Evolutionary conservation across 2,797 vertebrate genomes (phyloP).

Genomic region (Ctenopoma multispine): DNA sequence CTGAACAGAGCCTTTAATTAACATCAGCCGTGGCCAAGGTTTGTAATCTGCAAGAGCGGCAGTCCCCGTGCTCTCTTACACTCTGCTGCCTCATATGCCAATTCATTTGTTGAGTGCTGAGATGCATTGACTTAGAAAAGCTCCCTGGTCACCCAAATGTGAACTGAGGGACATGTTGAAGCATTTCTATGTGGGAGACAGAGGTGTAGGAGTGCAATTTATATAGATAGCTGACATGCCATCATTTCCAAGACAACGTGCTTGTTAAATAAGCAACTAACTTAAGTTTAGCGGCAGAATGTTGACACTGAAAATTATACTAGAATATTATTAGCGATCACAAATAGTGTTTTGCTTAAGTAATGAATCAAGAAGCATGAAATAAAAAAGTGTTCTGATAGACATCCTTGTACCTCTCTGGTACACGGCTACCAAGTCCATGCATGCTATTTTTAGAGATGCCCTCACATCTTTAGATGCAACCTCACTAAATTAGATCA

Average conservation of each 20-base stretch:
- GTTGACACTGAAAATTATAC: slow-evolving; percentile 3
- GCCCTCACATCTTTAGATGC: slow-evolving; percentile 41
- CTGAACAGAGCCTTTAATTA: slow-evolving; percentile 79
- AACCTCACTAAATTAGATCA: slow-evolving; percentile 52
- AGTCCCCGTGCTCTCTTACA: slow-evolving; percentile 25
- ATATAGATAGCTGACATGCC: slow-evolving; percentile 35
- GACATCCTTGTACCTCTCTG: not conserved
- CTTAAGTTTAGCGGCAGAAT: slow-evolving; percentile 17
- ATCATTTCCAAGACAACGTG: slow-evolving; percentile 19
- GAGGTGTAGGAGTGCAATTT: slow-evolving; percentile 43
- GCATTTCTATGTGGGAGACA: slow-evolving; percentile 38
- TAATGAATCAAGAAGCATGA: not conserved
- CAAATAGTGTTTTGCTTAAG: slow-evolving; percentile 4
- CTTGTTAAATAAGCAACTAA: slow-evolving; percentile 31
- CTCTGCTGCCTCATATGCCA: slow-evolving; percentile 43
- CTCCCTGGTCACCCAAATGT: slow-evolving; percentile 36
- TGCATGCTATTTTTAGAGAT: slow-evolving; percentile 40
- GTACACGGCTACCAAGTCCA: not conserved
- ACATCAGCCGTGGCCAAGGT: slow-evolving; percentile 59
- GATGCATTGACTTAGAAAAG: slow-evolving; percentile 46
- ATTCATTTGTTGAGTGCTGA: slow-evolving; percentile 64
- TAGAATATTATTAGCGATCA: not conserved
- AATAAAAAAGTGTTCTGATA: not conserved
- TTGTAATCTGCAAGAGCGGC: slow-evolving; percentile 52
- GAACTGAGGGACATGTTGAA: slow-evolving; percentile 49